Percentiles rank a stretch among this genome's conserved stretches.
phyloP scores from a whole-genome alignment of 2,888 invertebrate genomes.

The Amiota communis region DNA sequence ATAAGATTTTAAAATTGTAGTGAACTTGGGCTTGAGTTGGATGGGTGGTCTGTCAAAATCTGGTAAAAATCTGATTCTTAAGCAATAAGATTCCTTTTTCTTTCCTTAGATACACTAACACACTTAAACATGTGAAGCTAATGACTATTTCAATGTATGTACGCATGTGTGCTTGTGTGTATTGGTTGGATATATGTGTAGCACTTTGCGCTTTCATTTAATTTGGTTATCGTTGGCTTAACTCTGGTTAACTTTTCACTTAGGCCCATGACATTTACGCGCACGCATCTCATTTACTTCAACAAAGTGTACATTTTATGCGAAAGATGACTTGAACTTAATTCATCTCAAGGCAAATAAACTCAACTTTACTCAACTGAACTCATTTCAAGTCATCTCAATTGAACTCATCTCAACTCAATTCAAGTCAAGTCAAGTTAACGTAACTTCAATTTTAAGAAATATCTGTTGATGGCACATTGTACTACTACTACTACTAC shows the following conservation, averaged over 20 bases:
- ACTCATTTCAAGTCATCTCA: too few relatives aligned
- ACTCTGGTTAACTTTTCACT: slow-evolving; percentile 17
- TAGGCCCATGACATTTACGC: slow-evolving; percentile 16
- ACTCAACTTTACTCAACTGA: too few relatives aligned
- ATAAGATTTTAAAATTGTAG: too few relatives aligned
- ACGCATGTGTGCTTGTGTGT: too few relatives aligned
- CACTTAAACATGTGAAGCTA: background rate
- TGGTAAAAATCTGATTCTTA: background rate
- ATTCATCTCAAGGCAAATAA: too few relatives aligned
- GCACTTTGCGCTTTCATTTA: background rate
- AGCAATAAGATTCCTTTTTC: background rate
- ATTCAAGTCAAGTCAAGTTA: background rate
- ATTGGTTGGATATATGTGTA: background rate
- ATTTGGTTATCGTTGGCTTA: slow-evolving; percentile 25
- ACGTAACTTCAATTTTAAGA: background rate
- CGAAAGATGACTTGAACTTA: too few relatives aligned
- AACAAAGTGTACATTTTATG: too few relatives aligned
- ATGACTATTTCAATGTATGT: background rate
- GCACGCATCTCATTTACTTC: background rate
- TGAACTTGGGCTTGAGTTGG: too few relatives aligned
- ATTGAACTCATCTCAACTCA: background rate
- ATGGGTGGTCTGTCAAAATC: background rate
- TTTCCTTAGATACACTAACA: background rate
- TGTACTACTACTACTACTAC: background rate
- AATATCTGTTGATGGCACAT: background rate